A percentile compares a stretch with the other conserved stretches of the same genome.
Evolutionary conservation across 2,797 vertebrate genomes (phyloP).

Genomic region (Peromyscus melanophrys): DNA sequence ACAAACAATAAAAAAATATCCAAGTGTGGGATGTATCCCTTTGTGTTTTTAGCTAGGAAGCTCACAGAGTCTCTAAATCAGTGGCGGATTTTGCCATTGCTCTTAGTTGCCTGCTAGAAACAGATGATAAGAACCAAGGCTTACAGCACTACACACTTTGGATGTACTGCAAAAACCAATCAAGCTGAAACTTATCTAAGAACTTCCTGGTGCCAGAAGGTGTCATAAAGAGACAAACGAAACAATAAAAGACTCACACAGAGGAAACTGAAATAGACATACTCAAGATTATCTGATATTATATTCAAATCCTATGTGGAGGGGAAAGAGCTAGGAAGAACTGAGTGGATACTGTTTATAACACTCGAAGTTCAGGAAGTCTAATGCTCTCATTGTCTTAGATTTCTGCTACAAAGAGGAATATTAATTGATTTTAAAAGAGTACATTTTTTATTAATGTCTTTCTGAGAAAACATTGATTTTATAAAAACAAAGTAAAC

Average conservation of each 20-base stretch:
- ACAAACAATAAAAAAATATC: not conserved
- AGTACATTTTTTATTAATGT: not conserved
- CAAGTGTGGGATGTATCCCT: not conserved
- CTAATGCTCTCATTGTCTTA: not conserved
- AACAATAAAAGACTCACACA: not conserved
- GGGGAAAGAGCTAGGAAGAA: not conserved
- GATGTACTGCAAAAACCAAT: not conserved
- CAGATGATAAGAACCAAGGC: not conserved
- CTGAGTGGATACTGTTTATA: not conserved
- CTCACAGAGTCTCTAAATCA: not conserved
- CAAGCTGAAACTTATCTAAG: not conserved
- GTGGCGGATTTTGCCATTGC: not conserved
- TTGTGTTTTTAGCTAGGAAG: too few relatives aligned
- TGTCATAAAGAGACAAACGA: not conserved
- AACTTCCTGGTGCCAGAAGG: not conserved
- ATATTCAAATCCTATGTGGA: not conserved
- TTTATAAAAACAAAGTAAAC: not conserved
- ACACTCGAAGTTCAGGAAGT: not conserved
- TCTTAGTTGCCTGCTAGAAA: not conserved
- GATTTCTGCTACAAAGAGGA: not conserved
- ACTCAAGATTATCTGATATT: not conserved
- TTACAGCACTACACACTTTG: not conserved
- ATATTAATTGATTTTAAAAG: not conserved
- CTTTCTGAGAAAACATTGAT: not conserved
- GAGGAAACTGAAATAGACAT: not conserved